Evolutionary conservation across 2,797 vertebrate genomes (phyloP), one percentile per base, ranked within the genome.

Genomic region (Falco cherrug): DNA sequence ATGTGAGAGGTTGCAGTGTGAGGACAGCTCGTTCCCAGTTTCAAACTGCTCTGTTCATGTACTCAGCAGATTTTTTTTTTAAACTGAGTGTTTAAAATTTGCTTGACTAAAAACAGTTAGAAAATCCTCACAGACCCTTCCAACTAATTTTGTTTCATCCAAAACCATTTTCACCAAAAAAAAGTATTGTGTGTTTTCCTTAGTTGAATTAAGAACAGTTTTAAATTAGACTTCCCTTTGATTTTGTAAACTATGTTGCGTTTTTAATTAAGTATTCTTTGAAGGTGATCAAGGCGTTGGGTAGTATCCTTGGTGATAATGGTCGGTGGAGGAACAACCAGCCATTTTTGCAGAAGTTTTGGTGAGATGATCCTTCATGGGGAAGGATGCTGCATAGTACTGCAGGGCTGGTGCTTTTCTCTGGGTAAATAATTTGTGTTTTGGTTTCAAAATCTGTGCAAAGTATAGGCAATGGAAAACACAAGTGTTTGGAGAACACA

Each of bases 261-360:
- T 54, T 95, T 97, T 94, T 86, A 95, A 90, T 90, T 75, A 80
- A 92, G 35, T 50, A 13, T 84, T 89, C 89, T 45, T 47, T 68
- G 61, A 73, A 81, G 33, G 31, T 16, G 35, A 18, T 50, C 29
- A 25, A 75, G 93, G 76, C 64, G 47, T 96, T 95, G 95, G 79
- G 70, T 91, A 79, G 83, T 65, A 57, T 83, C 90, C 73, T 95
- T 25, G 57, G 95, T 71, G 61, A 11, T 69, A 16, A 21, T 5
- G 20, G 21, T 70, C 67, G 16, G 16, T 63, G 33, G 31, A 74
- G 68, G 51, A 59, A 25, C 51, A 69, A 13, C 43, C 43, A 78
- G 12, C 24, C 31, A 31, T 25, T 41, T 17, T 43, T 86, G 79
- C 47, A 69, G 88, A 84, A 70, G 39, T 31, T n/a, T 37, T 8